These are phyloP conservation scores for Microplitis manilae DNA, from an alignment of 2,888 invertebrate genomes.

Conservation along the genomic window DNA sequence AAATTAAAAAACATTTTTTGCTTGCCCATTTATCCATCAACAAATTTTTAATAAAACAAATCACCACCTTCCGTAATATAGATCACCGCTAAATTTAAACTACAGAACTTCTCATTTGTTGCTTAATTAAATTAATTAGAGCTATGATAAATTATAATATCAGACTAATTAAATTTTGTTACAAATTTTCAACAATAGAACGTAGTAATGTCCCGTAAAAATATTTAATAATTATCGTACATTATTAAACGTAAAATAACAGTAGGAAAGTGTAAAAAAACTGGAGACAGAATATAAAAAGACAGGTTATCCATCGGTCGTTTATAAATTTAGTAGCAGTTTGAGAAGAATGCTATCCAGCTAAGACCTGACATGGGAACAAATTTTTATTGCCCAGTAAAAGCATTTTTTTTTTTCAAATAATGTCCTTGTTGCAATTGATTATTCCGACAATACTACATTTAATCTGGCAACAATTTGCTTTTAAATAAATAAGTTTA, in stretches of 20 bases:
- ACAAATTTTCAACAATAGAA: too few relatives aligned
- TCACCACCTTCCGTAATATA: too few relatives aligned
- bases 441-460: constrained; percentile 14
- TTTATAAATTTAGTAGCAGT: constrained; percentile 34
- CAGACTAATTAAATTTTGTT: too few relatives aligned
- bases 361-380: constrained; percentile 36
- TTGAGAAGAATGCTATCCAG: constrained; percentile 31
- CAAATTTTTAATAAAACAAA: neutral
- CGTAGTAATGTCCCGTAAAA: neutral
- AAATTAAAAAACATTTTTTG: neutral
- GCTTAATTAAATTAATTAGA: too few relatives aligned
- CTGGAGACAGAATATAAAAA: neutral
- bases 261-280: constrained; percentile 1
- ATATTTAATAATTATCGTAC: neutral
- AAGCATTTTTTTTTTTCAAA: neutral
- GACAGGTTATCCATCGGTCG: constrained; percentile 31
- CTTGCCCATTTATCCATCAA: neutral
- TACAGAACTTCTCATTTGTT: too few relatives aligned
- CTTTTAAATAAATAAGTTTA: too few relatives aligned
- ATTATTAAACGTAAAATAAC: neutral
- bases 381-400: constrained; percentile 34
- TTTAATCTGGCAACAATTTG: constrained; percentile 14
- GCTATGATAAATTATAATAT: too few relatives aligned
- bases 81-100: too few relatives aligned
- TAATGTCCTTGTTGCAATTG: constrained; percentile 24